Evolutionary conservation across 2,888 invertebrate species (phyloP).

Genomic region (Drosophila cracens): DNA sequence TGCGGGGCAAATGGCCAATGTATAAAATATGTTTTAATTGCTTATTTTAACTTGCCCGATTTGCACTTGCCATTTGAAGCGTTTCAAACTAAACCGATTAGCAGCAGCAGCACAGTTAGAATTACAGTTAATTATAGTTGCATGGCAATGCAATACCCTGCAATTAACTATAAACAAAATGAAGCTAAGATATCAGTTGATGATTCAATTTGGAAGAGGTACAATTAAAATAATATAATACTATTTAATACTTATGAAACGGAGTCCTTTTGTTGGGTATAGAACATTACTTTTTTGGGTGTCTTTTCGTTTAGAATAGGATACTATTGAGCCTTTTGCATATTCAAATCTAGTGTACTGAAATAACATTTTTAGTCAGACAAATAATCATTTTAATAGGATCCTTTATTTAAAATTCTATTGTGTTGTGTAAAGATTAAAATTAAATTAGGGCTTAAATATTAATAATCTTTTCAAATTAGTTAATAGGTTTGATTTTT

Average conservation of each 20-base stretch:
- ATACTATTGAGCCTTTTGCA: neutral
- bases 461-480: neutral
- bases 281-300: neutral
- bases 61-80: slow-evolving; percentile 71
- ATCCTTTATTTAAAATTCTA: neutral
- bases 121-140: neutral
- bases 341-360: neutral
- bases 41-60: slow-evolving; percentile 75
- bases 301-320: neutral
- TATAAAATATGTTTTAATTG: slow-evolving; percentile 78
- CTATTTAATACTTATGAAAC: neutral
- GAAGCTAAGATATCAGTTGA: neutral
- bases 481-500: neutral
- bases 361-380: too few species aligned
- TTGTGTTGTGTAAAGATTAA: neutral
- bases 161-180: neutral
- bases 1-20: neutral
- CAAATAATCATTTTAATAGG: neutral
- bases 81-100: slow-evolving; percentile 68
- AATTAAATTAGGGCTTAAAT: neutral
- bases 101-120: slow-evolving; percentile 19
- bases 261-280: neutral
- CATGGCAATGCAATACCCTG: slow-evolving; percentile 22
- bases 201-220: neutral
- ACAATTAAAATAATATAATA: neutral